Base-by-base conservation (phyloP, 2,888 invertebrate genomes). In the Rhaphigaster nebulosa region DNA sequence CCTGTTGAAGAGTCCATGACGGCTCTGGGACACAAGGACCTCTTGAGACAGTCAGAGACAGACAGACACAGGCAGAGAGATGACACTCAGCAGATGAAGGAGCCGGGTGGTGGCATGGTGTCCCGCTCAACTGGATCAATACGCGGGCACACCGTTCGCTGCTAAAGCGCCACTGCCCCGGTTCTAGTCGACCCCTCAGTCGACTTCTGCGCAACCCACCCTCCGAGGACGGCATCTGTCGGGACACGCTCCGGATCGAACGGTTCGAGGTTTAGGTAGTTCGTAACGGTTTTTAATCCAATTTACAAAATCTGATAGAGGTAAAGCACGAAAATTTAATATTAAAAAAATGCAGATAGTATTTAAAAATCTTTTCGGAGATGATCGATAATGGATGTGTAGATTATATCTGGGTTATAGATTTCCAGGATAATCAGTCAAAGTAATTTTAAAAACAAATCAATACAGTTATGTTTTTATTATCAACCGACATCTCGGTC, bases 61-160 rank as follows among this genome's bases (percentile, higher is more conserved):
- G 84, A 45, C 45, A 84, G 20, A 26, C 26, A n/a, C 4, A 4
- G 13, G 13, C 4, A 3, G 15, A 84, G 84, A 13, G 84, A 38
- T 45, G 45, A 1, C 45, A 84, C 45, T 84, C 45, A n/a, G n/a
- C 45, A 84, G 4, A 38, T 76, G 41, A 84, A 38, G n/a, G 45
- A 50, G 45, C 84, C 84, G 84, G 84, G 26, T n/a, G 84, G 84
- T 84, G 84, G 84, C 84, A 84, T 84, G 84, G 84, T 84, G 84
- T 45, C 84, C 84, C 84, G 84, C 84, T 84, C 45, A 84, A 84
- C 84, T n/a, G 38, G 84, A 84, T 84, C 84, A 84, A 84, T 84
- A 84, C 84, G 84, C 84, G 84, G 84, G 84, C 84, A 84, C 84
- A 84, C 84, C 84, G 84, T 26, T 84, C 84, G 84, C 38, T 84